These are phyloP conservation scores for Pycnonotus jocosus DNA, from an alignment of 2,113 vertebrate species.

Conservation along the genomic window DNA sequence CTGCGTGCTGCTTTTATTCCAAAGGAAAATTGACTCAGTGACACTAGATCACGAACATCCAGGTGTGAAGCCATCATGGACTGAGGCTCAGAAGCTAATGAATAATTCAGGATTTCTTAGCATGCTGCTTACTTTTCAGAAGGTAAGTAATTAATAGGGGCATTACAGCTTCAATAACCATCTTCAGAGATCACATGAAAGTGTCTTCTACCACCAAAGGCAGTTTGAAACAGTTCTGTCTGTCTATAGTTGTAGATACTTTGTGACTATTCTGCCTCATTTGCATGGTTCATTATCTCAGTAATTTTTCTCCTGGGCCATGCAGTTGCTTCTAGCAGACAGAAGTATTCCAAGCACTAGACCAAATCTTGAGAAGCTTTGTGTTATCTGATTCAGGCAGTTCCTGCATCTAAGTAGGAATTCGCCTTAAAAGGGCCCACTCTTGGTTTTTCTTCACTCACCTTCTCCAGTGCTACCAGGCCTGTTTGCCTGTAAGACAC, in stretches of 20 bases:
- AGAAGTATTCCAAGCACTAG: neutral
- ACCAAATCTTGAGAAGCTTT: neutral
- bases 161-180: neutral
- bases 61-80: constrained; percentile 77
- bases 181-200: neutral
- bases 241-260: neutral
- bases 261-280: neutral
- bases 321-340: neutral
- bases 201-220: neutral
- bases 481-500: neutral
- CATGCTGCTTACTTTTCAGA: constrained; percentile 79
- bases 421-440: neutral
- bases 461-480: neutral
- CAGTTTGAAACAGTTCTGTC: neutral
- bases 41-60: constrained; percentile 70
- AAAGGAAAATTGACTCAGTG: constrained; percentile 75
- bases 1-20: constrained; percentile 81
- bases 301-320: neutral
- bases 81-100: constrained; percentile 82
- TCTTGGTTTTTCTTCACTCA: neutral
- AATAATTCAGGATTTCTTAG: constrained; percentile 80
- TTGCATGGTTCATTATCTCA: neutral
- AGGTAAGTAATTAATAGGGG: constrained; percentile 61
- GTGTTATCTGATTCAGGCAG: neutral
- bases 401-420: neutral